Evolutionary conservation across 2,888 invertebrate genomes (phyloP), one percentile per base, ranked within the genome.

Genomic region (Lepidonotus clava): DNA sequence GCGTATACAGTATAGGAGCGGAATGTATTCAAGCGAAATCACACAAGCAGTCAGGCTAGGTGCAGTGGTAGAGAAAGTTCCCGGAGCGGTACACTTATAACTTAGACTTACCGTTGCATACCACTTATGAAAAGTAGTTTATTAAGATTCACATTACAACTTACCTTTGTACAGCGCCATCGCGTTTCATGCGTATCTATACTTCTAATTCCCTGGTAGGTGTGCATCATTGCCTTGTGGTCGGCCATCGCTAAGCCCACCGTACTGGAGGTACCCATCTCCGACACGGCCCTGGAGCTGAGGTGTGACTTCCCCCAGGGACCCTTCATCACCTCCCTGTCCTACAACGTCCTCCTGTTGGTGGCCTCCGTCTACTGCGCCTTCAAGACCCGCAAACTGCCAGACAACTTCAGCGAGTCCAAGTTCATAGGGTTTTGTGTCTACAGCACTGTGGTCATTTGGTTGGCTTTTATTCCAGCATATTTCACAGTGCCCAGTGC

Each of bases 331-430:
- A 86, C 89, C 14, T 90, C 90, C 51, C 77, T 91, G 83, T 76
- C 85, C 51, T 91, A 89, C 89, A 92, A 92, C 89, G 86, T 91
- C 6, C 56, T 92, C 2, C 90, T 92, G 67, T 90, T 92, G 14
- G 41, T 91, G 32, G 87, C 90, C 56, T 91, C 91, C 80, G 89
- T 92, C 1, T 87, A 90, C 53, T 91, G 91, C 83, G 92, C 92
- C 56, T 92, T 92, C 88, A 92, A 91, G 86, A 91, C 92, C 34
- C 87, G 92, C 36, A 91, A 91, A 85, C 89, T 92, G 11, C 93
- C 92, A 18, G 92, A 92, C 87, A 92, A 92, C 84, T 92, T 91
- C 89, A 92, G 92, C 88, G 92, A 92, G 89, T 91, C 92, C 0
- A 89, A 91, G 2, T 92, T 90, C 89, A 92, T 92, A 76, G 90